Percentiles rank a stretch among this genome's conserved stretches.
Evolutionary conservation across 2,797 vertebrate genomes (phyloP).

Genomic region (Sorex maritimensis): DNA sequence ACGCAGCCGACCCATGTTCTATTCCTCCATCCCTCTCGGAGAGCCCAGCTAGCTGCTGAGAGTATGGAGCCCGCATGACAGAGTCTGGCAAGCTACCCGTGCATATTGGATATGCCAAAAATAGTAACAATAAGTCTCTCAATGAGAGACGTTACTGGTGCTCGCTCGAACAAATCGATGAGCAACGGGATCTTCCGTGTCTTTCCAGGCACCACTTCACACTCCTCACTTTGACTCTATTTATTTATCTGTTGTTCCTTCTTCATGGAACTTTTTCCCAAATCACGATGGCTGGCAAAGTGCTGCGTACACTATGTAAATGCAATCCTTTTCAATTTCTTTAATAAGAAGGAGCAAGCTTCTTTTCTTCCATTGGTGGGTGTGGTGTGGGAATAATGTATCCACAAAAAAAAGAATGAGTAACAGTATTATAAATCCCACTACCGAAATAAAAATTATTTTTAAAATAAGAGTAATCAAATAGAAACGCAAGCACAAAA

Average conservation of each 20-base stretch:
- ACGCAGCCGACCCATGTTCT: too few species aligned
- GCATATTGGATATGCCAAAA: too few species aligned
- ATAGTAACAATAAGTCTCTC: too few species aligned
- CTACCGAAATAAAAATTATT: too few species aligned
- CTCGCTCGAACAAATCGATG: too few species aligned
- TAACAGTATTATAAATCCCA: not conserved
- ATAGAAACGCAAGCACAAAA: too few species aligned
- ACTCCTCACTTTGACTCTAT: not conserved
- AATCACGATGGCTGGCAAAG: not conserved
- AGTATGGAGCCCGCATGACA: too few species aligned
- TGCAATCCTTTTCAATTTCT: not conserved
- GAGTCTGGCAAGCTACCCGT: too few species aligned
- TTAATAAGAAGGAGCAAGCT: conserved; percentile 1
- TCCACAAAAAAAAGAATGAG: not conserved
- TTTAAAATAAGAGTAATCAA: too few species aligned
- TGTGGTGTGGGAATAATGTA: not conserved
- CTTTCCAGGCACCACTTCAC: not conserved
- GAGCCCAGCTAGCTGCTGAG: too few species aligned
- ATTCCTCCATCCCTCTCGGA: too few species aligned
- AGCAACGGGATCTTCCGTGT: not conserved
- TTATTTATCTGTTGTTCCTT: not conserved
- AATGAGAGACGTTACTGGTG: too few species aligned
- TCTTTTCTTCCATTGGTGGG: not conserved
- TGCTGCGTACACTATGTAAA: conserved; percentile 15
- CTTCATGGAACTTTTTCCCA: conserved; percentile 4